Evolutionary conservation across 37 sponge, comb jelly and placozoan species (phyloP), one percentile per base, ranked within the genome.

Genomic region (Hexactinellida sp.): DNA sequence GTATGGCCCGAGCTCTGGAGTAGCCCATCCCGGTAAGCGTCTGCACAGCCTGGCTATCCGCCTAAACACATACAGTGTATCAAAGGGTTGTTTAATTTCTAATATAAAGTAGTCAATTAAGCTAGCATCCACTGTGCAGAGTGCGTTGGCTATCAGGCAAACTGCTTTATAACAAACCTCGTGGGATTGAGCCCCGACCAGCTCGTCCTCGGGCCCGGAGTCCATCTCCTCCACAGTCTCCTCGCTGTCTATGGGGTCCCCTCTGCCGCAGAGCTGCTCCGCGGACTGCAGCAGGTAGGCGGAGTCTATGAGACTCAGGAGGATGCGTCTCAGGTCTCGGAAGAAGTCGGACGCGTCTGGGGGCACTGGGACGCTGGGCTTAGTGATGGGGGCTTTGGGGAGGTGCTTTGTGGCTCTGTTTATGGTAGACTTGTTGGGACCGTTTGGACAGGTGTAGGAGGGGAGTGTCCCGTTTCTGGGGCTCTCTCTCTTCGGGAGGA

Each of bases 141-240:
- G n/a, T n/a, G n/a, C n/a, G n/a, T n/a, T n/a, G n/a, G n/a, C n/a
- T n/a, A n/a, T n/a, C n/a, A n/a, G n/a, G n/a, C n/a, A n/a, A n/a
- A n/a, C n/a, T n/a, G n/a, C n/a, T n/a, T n/a, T n/a, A n/a, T n/a
- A n/a, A 63, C 76, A 21, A 25, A 63, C 76, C 21, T 63, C 76
- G 76, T 63, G 3, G 76, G 5, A 5, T n/a, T 10, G 76, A 63
- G 76, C 76, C 5, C 21, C 76, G 3, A n/a, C 76, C 13, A 63
- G 76, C 28, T 63, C 76, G 13, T 63, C 76, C 30, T 63, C 76
- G 3, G 76, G 76, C 19, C 76, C 76, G 34, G 76, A 63, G 3
- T 63, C 76, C 76, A 63, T 63, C 76, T 63, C 76, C 34, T 63
- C 76, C 5, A 10, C 76, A 63, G 30, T n/a, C 76, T 63, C 76